Evolutionary conservation across 2,888 invertebrate species (phyloP), one percentile per base, ranked within the genome.

Genomic region (Tenthredo scrophulariae): DNA sequence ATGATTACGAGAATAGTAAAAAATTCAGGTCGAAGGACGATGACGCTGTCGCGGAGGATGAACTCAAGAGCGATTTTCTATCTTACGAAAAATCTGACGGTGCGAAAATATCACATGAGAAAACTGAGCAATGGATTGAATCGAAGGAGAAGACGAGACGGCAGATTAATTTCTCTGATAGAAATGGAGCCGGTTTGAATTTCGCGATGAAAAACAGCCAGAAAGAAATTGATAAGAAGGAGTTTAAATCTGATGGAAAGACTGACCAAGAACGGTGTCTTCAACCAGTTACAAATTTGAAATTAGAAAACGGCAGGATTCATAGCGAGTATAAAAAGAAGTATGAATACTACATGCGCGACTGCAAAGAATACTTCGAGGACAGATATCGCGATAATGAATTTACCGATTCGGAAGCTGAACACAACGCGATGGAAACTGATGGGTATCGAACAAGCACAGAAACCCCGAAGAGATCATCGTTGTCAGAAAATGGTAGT

Each of bases 371-470:
- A 65, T 67, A 65, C 29, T 26, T n/a, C 6, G 83, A 74, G 29
- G 86, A 85, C 6, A 83, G 33, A 46, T 83, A 67, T 46, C 80
- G 62, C n/a, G 77, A 84, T 26, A 72, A 79, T 67, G 82, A 86
- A 37, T 84, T 87, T 5, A 88, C 89, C 0, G 90, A 90, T 54
- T 89, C 90, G 3, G 90, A 91, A 5, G 50, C 67, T 4, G 87
- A 87, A 5, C 84, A 86, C n/a, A 43, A 22, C 2, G 85, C 84
- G 13, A 33, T 22, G 4, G 58, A 80, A 26, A 22, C n/a, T 22
- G 80, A 62, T 10, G n/a, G 3, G 58, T 77, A 33, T 54, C 15
- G 77, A n/a, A 18, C 77, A 1, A 18, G 50, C 9, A 40, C n/a
- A n/a, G 43, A 43, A 74, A 13, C 0, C 9, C 29, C 18, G 2